Evolutionary conservation across 2,888 invertebrate species (phyloP).

Genomic region (Eutolmus rufibarbis): DNA sequence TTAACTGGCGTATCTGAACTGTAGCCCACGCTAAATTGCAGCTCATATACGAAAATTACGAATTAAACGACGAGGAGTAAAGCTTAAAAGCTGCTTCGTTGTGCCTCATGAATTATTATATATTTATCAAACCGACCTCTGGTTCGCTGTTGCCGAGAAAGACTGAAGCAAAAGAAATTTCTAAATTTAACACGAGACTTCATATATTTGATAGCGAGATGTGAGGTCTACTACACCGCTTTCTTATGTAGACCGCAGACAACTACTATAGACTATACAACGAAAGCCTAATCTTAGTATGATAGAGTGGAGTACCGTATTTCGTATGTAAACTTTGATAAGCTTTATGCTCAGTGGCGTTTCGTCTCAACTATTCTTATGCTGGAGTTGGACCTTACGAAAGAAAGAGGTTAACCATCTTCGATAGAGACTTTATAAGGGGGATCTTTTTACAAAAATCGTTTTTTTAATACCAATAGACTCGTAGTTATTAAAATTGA

Average conservation of each 20-base stretch:
- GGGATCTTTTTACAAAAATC: too few relatives aligned
- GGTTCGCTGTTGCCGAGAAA: slow-evolving; percentile 54
- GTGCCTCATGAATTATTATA: background rate
- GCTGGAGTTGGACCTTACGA: too few relatives aligned
- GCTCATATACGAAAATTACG: background rate
- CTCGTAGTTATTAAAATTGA: too few relatives aligned
- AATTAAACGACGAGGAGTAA: background rate
- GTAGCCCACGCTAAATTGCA: background rate
- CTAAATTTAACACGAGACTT: slow-evolving; percentile 57
- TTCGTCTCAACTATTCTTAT: background rate
- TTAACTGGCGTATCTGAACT: background rate
- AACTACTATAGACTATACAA: background rate
- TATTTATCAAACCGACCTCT: slow-evolving; percentile 50
- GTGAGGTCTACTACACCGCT: slow-evolving; percentile 21
- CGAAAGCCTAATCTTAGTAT: background rate
- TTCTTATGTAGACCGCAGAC: slow-evolving; percentile 24
- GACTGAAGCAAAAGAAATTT: slow-evolving; percentile 57
- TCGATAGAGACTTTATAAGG: too few relatives aligned
- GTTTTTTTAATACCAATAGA: too few relatives aligned
- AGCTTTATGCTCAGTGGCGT: slow-evolving; percentile 5
- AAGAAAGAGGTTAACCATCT: too few relatives aligned
- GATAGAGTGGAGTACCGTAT: background rate
- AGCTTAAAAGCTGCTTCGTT: slow-evolving; percentile 6
- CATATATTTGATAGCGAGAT: slow-evolving; percentile 43
- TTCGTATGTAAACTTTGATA: slow-evolving; percentile 13